Base-by-base conservation (phyloP, 2,797 vertebrate genomes). In the Menidia menidia region DNA sequence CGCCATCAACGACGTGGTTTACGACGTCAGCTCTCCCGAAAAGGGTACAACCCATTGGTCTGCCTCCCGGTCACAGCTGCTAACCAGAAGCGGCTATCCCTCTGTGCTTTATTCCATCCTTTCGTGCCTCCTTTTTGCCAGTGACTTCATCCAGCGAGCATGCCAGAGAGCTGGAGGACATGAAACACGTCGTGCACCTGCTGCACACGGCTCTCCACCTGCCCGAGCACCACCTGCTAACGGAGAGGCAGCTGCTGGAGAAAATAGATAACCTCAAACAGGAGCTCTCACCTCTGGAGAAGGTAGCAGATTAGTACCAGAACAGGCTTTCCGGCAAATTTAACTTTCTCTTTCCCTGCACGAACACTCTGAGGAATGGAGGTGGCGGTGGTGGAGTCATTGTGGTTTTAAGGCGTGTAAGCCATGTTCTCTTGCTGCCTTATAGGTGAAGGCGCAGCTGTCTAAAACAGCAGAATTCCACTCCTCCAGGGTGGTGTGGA, bases 231-330 rank as follows among this genome's bases (percentile, higher is more conserved):
- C 96, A 97, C 67, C 84, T 95, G 55, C 93, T 87, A 70, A 93
- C 87, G 72, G 96, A 99, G 86, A 93, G 85, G 33, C 87, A 94
- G 50, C 90, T 98, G 52, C 86, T 96, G 52, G 92, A 95, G 82
- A 94, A 86, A 71, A 68, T 97, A 63, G 96, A 96, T 80, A 57
- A 66, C 79, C 87, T 99, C 68, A 95, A 94, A 75, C 94, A 94
- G 67, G 91, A 97, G 82, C 91, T 98, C n/a, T 85, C 92, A 1
- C 96, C 96, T 55, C 85, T 99, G 25, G 97, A 98, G 86, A 88
- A 96, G 97, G 97, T 98, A 67, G 3, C 0, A 4, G 4, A 71
- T 30, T 3, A 1, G 10, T 51, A 52, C 62, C 18, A 33, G 32
- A 39, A 59, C 15, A 2, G 10, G 19, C 6, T 30, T n/a, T 32